Evolutionary conservation across 1,140 invertebrate species (phyloP).

Genomic region (Macrobrachium rosenbergii): DNA sequence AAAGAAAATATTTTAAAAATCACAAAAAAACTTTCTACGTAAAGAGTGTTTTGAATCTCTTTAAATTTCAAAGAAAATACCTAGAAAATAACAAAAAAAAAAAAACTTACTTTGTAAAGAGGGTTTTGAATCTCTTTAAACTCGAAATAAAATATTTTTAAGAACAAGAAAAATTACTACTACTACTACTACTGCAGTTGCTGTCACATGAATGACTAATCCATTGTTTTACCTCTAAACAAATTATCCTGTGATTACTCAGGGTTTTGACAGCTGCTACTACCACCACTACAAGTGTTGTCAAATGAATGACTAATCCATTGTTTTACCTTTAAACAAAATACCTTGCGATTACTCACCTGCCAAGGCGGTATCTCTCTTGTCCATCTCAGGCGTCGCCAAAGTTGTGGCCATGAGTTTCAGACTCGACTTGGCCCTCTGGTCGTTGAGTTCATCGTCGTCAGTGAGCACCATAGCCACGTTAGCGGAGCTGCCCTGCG

Average conservation of each 20-base stretch:
- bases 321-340: too few species aligned
- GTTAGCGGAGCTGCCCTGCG: constrained; percentile 25
- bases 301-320: neutral
- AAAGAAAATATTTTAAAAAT: too few species aligned
- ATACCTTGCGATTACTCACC: too few species aligned
- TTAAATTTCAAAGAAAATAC: neutral
- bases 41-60: too few species aligned
- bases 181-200: neutral
- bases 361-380: too few species aligned
- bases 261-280: neutral
- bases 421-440: neutral
- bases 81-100: neutral
- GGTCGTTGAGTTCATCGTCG: neutral
- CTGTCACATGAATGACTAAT: neutral
- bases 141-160: too few species aligned
- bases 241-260: neutral
- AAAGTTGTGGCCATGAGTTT: constrained; percentile 24
- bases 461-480: constrained; percentile 11
- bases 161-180: neutral
- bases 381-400: neutral
- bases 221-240: neutral
- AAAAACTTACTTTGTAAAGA: too few species aligned
- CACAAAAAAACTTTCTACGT: too few species aligned
- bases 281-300: neutral
- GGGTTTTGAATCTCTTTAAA: too few species aligned